Base-by-base conservation (phyloP, 2,888 invertebrate genomes). In the Zaprionus bogoriensis region DNA sequence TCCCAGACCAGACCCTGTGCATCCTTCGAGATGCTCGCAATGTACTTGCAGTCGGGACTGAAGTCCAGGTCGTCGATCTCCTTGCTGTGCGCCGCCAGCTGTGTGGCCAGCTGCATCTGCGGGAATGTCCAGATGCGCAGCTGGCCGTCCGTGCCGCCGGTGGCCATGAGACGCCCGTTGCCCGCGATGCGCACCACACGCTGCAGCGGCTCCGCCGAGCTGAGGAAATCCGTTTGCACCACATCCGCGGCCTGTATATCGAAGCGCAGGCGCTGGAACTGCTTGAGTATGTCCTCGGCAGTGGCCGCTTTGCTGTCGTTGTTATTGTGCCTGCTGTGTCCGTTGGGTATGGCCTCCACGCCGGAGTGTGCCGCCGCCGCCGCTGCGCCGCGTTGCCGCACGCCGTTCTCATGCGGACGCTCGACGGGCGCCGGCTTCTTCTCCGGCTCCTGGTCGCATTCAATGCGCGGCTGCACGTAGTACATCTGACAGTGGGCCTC, bases 51-150 rank as follows among this genome's bases (percentile, higher is more conserved):
- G 87, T 94, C 94, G 1, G 95, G 95, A 91, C 96, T 96, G 89
- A 98, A 96, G 92, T 98, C 98, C 52, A 99, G 90, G 90, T 98
- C 98, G 87, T 98, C 98, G 70, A 99, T 96, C 93, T 98, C 98
- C 91, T 96, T 96, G 53, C 92, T 93, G 87, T 98, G 98, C 28
- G 95, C 96, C 82, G 94, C 92, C 7, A 97, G 92, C 75, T 95
- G 95, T 81, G 93, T 93, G 17, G 94, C 88, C 73, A 94, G 93
- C 51, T 94, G 92, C 92, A 98, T 92, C 77, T 94, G 94, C 0
- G 98, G 98, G 90, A 97, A 97, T 87, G 94, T 93, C 98, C 98
- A 99, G 7, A 98, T 91, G 54, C 98, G 93, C 27, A 99, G 92
- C 85, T 94, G 93, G 3, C 98, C 96, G 91, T 99, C 98, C 0